phyloP scores from a whole-genome alignment of 2,888 invertebrate genomes.

The Glaucopsyche alexis region DNA sequence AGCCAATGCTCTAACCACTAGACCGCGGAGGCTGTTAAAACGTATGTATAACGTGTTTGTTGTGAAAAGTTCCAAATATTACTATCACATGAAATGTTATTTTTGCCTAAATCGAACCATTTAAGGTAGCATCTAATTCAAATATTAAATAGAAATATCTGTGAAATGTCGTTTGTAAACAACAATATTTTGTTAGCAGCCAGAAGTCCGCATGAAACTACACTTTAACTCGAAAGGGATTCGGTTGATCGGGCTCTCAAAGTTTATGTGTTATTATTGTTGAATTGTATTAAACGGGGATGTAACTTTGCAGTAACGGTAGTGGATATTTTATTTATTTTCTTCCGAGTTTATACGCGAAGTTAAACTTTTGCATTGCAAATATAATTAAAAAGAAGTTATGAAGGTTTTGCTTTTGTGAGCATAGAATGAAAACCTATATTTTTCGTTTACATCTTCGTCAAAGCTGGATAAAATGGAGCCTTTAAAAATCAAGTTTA shows the following conservation, averaged over 20 bases:
- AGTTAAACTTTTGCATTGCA: neutral
- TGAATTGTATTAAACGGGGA: constrained; percentile 7
- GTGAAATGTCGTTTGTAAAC: constrained; percentile 18
- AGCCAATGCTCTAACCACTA: too few species aligned
- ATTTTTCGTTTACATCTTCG: too few species aligned
- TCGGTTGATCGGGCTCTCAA: neutral
- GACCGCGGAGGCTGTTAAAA: too few species aligned
- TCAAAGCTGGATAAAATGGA: too few species aligned
- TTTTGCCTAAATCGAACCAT: neutral
- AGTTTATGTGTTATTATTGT: constrained; percentile 15
- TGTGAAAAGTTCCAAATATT: too few species aligned
- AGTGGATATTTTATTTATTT: neutral
- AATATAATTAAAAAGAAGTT: neutral
- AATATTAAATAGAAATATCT: constrained; percentile 1
- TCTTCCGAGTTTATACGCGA: neutral
- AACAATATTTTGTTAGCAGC: constrained; percentile 11
- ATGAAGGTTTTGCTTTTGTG: too few species aligned
- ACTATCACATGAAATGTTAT: too few species aligned
- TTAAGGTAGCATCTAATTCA: neutral
- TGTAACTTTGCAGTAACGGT: neutral
- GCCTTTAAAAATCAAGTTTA: too few species aligned
- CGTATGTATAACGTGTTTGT: too few species aligned
- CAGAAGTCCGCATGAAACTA: neutral
- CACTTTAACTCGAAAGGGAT: constrained; percentile 18
- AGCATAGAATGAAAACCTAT: too few species aligned